Percentiles rank a stretch among this genome's conserved stretches.
These are phyloP conservation scores for Bombus superbus DNA, from an alignment of 1,140 invertebrate genomes.

Conservation along the genomic window DNA sequence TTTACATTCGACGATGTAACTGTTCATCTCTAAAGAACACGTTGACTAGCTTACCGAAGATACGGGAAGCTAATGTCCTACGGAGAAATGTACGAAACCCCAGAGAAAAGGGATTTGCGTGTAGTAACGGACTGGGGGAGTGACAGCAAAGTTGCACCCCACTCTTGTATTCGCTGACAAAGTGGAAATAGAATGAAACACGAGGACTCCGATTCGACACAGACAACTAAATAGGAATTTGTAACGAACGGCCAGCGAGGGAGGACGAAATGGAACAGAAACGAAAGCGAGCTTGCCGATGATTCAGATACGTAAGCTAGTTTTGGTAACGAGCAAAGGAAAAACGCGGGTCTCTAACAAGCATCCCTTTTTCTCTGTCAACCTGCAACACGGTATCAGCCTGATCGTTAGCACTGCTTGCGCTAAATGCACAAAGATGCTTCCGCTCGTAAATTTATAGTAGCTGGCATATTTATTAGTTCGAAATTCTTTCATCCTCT, in stretches of 20 bases:
- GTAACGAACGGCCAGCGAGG: slow-evolving; percentile 12
- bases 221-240: slow-evolving; percentile 29
- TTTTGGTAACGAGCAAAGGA: slow-evolving; percentile 32
- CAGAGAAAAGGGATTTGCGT: slow-evolving; percentile 3
- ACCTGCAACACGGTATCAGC: not conserved
- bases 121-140: not conserved
- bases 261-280: not conserved
- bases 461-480: too few relatives aligned
- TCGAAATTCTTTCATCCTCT: not conserved
- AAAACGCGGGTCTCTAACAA: slow-evolving; percentile 29
- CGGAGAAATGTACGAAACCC: not conserved
- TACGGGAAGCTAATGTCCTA: not conserved
- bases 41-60: not conserved
- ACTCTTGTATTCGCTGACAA: not conserved
- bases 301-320: slow-evolving; percentile 26
- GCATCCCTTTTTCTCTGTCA: not conserved
- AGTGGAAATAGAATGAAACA: slow-evolving; percentile 41
- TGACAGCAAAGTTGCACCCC: not conserved
- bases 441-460: too few relatives aligned
- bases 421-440: too few relatives aligned
- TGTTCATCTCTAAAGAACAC: not conserved
- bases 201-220: slow-evolving; percentile 6
- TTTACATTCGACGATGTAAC: not conserved
- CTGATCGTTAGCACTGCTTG: not conserved
- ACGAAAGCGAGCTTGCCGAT: not conserved